Evolutionary conservation across 2,888 invertebrate species (phyloP).

Genomic region (Creontiades dilutus): DNA sequence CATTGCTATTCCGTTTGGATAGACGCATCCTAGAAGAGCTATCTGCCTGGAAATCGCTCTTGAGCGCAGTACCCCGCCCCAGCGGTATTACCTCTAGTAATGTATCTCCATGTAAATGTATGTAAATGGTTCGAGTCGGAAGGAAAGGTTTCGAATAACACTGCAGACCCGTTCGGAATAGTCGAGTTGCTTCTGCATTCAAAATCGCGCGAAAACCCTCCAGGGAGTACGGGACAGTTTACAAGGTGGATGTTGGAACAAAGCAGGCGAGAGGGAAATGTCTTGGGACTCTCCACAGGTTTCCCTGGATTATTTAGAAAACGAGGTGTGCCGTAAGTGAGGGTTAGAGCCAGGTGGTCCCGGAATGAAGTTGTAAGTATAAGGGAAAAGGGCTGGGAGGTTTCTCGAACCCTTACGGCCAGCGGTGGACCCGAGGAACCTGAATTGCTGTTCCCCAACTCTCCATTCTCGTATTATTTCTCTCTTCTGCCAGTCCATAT

Average conservation of each 20-base stretch:
- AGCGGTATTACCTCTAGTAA: not conserved
- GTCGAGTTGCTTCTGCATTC: not conserved
- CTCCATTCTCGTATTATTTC: not conserved
- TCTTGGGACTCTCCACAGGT: not conserved
- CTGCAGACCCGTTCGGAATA: not conserved
- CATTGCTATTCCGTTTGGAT: no score
- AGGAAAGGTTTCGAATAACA: constrained; percentile 1
- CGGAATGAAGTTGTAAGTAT: constrained; percentile 19
- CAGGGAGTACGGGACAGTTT: not conserved
- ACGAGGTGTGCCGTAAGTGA: constrained; percentile 17
- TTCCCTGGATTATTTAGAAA: constrained; percentile 32
- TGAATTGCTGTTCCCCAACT: not conserved
- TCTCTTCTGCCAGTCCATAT: not conserved
- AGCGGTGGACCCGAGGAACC: not conserved
- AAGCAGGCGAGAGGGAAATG: not conserved
- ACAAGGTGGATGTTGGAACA: constrained; percentile 22
- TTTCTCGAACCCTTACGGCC: constrained; percentile 14
- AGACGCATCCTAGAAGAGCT: not conserved
- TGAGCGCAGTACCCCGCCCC: not conserved
- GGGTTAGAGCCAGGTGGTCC: not conserved
- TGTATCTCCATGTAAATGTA: constrained; percentile 14
- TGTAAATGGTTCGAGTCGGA: not conserved
- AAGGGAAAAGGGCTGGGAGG: not conserved
- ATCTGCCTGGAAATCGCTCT: not conserved
- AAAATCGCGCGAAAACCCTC: not conserved